Base-by-base conservation (phyloP, 2,888 invertebrate genomes). In the Marasmarcha lunaedactyla region DNA sequence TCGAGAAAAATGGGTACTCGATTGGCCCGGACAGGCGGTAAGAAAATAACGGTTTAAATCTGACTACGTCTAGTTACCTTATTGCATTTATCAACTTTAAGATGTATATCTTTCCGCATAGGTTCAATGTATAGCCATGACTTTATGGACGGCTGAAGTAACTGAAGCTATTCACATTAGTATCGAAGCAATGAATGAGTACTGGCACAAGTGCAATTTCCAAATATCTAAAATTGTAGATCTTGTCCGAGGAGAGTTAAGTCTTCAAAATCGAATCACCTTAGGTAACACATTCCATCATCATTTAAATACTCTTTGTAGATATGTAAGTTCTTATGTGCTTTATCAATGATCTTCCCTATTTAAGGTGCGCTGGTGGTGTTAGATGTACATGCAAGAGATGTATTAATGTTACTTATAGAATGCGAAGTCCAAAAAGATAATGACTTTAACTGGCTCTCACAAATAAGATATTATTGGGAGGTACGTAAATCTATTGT, bases 1-100 rank as follows among this genome's bases (percentile, higher is more conserved):
- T 2, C 84, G 96, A 41, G 87, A 90, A 15, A 69, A 85, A 14
- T 97, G 97, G 97, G 95, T 97, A 1, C 77, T 93, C 1, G 84
- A 89, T 34, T 97, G 97, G 97, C 96, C 97, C 0, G 97, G 97
- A 1, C 97, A 97, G 83, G 87, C 91, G 15, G 93, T 89, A 59
- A 30, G 11, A 7, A 30, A 9, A 30, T 20, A 20, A 20, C 7
- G 20, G 3, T 3, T 20, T 3, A 20, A 20, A 7, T 20, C 4
- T 5, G 20, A 7, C 20, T 3, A 7, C 20, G 20, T 7, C 4
- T 20, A 3, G 7, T 7, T 5, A 4, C 30, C 11, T 11, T 2
- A 30, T 7, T 4, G 10, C 30, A 30, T n/a, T 7, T 2, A 30
- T 11, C 4, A n/a, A 10, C 6, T 7, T 7, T 30, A 9, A 30